Evolutionary conservation across 1,140 invertebrate genomes (phyloP).

Genomic region (Aphaenogaster floridana): DNA sequence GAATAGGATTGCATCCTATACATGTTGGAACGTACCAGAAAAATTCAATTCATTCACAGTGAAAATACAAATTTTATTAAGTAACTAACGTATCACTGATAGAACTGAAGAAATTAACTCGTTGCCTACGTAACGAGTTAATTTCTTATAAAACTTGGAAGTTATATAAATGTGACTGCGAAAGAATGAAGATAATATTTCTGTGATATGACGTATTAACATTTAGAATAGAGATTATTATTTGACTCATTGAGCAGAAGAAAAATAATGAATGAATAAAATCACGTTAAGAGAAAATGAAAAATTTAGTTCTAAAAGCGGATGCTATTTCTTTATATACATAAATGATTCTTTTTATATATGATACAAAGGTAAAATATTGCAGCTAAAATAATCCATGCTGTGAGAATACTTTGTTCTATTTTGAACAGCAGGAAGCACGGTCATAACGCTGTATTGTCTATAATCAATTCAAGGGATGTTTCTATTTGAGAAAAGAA

Average conservation of each 20-base stretch:
- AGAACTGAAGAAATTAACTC: not conserved
- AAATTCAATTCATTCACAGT: not conserved
- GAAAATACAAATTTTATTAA: slow-evolving; percentile 6
- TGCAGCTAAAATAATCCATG: not conserved
- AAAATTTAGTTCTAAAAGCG: not conserved
- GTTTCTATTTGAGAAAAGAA: not conserved
- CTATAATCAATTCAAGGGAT: not conserved
- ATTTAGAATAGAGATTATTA: not conserved
- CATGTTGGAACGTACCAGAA: not conserved
- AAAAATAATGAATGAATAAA: not conserved
- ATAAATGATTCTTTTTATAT: not conserved
- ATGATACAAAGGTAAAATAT: not conserved
- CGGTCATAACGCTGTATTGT: not conserved
- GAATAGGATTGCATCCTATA: not conserved
- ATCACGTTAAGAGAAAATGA: not conserved
- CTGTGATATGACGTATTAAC: not conserved
- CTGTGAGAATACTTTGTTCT: not conserved
- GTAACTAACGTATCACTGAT: not conserved
- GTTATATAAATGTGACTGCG: not conserved
- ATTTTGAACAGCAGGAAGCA: slow-evolving; percentile 1
- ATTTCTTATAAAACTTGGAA: not conserved
- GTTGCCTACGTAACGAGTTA: not conserved
- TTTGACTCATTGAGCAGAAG: not conserved
- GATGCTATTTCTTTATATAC: not conserved
- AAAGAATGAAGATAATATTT: slow-evolving; percentile 6